Evolutionary conservation across 2,888 invertebrate species (phyloP).

Genomic region (Parnassius mnemosyne): DNA sequence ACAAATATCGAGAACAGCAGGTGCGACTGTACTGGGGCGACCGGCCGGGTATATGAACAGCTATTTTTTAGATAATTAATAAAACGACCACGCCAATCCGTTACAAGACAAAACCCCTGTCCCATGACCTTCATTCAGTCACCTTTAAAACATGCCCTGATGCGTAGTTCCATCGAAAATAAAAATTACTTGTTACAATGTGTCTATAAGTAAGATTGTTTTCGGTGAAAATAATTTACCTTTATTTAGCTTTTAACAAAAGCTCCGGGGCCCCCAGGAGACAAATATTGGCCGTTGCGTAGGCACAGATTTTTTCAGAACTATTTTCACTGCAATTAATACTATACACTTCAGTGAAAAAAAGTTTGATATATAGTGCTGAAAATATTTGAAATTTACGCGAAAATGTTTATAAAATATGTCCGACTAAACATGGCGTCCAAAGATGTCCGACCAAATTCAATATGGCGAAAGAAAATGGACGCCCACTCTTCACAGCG

Average conservation of each 20-base stretch:
- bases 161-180: conserved; percentile 69
- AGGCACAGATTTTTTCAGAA: conserved; percentile 66
- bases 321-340: conserved; percentile 61
- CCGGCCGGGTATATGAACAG: conserved; percentile 57
- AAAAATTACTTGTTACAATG: conserved; percentile 74
- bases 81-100: conserved; percentile 66
- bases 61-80: conserved; percentile 64
- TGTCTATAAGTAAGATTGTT: conserved; percentile 76
- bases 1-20: conserved; percentile 45
- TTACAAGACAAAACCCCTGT: conserved; percentile 47
- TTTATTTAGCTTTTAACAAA: conserved; percentile 79
- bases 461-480: conserved; percentile 81
- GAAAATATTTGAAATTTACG: conserved; percentile 81
- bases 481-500: conserved; percentile 63
- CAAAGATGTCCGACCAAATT: conserved; percentile 84
- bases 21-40: conserved; percentile 45
- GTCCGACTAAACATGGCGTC: conserved; percentile 88
- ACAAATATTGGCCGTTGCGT: conserved; percentile 71
- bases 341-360: conserved; percentile 71
- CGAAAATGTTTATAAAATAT: conserved; percentile 87
- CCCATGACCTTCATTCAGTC: conserved; percentile 63
- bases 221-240: conserved; percentile 74
- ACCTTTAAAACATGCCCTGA: conserved; percentile 38
- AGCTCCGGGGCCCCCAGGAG: conserved; percentile 73
- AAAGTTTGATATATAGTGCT: conserved; percentile 72